Evolutionary conservation across 2,888 invertebrate genomes (phyloP).

Genomic region (Adineta ricciae): DNA sequence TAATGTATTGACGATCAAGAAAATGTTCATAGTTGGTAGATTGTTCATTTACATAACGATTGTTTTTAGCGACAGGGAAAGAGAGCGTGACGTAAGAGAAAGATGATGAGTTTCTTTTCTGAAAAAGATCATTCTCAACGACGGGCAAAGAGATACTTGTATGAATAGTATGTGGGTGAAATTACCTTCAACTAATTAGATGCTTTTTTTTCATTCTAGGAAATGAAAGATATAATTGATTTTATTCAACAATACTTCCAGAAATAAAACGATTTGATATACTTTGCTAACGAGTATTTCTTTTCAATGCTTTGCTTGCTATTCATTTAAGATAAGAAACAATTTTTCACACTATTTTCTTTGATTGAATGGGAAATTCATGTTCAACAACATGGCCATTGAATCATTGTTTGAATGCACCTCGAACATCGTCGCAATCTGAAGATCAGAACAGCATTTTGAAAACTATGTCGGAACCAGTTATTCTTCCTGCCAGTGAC

Average conservation of each 20-base stretch:
- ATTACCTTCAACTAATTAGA: too few species aligned
- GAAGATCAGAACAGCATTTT: not conserved
- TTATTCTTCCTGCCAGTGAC: constrained; percentile 14
- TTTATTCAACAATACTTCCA: not conserved
- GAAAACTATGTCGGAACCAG: not conserved
- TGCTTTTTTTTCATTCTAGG: not conserved
- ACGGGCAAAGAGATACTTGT: too few species aligned
- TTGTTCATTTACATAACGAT: too few species aligned
- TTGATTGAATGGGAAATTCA: not conserved
- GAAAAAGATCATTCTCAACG: too few species aligned
- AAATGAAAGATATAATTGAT: not conserved
- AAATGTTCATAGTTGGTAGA: too few species aligned
- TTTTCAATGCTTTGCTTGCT: not conserved
- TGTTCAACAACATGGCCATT: not conserved
- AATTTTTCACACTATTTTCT: not conserved
- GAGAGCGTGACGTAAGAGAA: too few species aligned
- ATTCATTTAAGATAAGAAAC: too few species aligned
- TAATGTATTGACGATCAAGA: too few species aligned
- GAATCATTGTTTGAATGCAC: not conserved
- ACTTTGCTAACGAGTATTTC: not conserved
- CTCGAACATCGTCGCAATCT: not conserved
- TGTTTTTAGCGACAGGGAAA: too few species aligned
- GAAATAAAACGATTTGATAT: not conserved
- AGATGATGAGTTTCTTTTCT: too few species aligned
- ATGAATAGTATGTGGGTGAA: too few species aligned